A percentile compares a stretch with the other conserved stretches of the same genome.
phyloP scores from a whole-genome alignment of 30 jellyfish, hydroid and myxozoan species.

The Chrysaora quinquecirrha region DNA sequence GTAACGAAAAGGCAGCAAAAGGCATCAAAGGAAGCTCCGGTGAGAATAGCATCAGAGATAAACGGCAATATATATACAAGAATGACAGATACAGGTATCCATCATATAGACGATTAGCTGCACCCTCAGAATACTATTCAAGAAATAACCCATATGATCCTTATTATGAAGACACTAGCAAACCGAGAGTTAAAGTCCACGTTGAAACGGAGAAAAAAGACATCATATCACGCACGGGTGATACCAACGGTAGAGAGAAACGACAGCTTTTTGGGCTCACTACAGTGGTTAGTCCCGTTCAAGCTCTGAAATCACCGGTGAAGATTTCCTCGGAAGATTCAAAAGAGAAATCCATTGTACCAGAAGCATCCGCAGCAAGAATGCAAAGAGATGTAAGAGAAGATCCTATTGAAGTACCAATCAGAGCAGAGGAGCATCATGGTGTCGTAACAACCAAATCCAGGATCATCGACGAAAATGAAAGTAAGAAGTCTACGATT shows the following conservation, averaged over 20 bases:
- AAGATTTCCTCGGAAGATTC: slow-evolving; percentile 10
- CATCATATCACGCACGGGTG: slow-evolving; percentile 20
- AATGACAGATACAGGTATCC: slow-evolving; percentile 12
- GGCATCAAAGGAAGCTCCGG: background rate
- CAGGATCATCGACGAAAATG: slow-evolving; percentile 27
- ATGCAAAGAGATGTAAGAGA: slow-evolving; percentile 24
- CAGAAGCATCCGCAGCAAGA: background rate
- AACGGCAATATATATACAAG: slow-evolving; percentile 28
- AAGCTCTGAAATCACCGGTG: slow-evolving; percentile 48
- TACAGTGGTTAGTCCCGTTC: slow-evolving; percentile 69
- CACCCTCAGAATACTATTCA: slow-evolving; percentile 13
- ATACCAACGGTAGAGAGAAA: background rate
- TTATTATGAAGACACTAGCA: slow-evolving; percentile 20
- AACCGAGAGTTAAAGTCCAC: slow-evolving; percentile 71
- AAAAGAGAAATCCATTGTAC: slow-evolving; percentile 68
- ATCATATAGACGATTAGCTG: background rate
- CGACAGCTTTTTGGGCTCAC: slow-evolving; percentile 77
- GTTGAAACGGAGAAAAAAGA: slow-evolving; percentile 72
- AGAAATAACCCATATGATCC: slow-evolving; percentile 21
- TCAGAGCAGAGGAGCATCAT: slow-evolving; percentile 86
- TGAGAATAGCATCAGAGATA: slow-evolving; percentile 2
- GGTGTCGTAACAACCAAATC: slow-evolving; percentile 66
- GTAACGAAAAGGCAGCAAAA: slow-evolving; percentile 3
- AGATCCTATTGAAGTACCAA: slow-evolving; percentile 69
- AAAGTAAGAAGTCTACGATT: slow-evolving; percentile 49